Evolutionary conservation across 1,140 invertebrate species (phyloP), one percentile per base, ranked within the genome.

Genomic region (Dendrolimus punctatus): DNA sequence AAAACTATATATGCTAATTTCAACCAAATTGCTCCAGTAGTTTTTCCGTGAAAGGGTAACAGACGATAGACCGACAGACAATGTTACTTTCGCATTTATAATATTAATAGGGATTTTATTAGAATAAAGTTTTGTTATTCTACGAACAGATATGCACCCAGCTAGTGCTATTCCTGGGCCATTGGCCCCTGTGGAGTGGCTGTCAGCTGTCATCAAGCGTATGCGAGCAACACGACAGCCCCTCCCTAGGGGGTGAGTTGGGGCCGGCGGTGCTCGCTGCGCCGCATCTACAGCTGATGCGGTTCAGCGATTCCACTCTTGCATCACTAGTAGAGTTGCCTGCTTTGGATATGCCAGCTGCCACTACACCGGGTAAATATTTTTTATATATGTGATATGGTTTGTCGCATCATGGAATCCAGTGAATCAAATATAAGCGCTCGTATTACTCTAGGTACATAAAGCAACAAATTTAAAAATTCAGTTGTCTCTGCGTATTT

Each of bases 261-360:
- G 93, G 91, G 41, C 88, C 91, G 6, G 92, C 95, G 40, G 92
- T 97, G 48, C 94, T 99, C 69, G 89, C 91, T 54, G 93, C 95
- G n/a, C 94, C 96, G 10, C 97, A 98, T 85, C 91, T 95, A 62
- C 92, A 98, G 89, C 89, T 98, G 49, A 94, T 99, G 85, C 93
- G 97, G 64, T 83, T 98, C 0, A 96, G 94, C 58, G 91, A 92
- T 56, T 92, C 93, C 7, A 91, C 97, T 6, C 90, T 99, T 41
- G 92, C 97, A 61, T 98, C 96, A 1, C 89, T 98, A 42, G 92
- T 99, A n/a, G 96, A 99, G 78, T 82, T 98, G 47, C 95, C 96
- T n/a, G 91, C 95, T 6, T 76, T 97, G 43, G 93, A 96, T 70
- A 89, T 93, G 43, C 93, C 95, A 4, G 93, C 94, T 5, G 95